Percentiles rank a stretch among this genome's conserved stretches.
phyloP scores from a whole-genome alignment of 64 coral and sea anemone species.

The Montipora sp. region DNA sequence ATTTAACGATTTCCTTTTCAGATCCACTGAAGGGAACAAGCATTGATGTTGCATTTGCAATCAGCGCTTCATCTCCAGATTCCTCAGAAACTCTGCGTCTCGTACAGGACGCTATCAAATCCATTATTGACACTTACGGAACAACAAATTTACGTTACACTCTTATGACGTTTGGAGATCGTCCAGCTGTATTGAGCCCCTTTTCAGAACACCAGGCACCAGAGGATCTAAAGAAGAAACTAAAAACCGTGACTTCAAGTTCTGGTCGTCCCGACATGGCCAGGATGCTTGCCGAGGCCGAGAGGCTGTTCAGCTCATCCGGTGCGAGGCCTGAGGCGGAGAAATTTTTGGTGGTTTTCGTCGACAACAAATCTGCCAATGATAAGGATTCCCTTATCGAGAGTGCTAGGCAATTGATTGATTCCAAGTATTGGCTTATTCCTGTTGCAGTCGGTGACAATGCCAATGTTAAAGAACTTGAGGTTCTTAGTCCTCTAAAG shows the following conservation, averaged over 20 bases:
- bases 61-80: slow-evolving; percentile 47
- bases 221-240: slow-evolving; percentile 10
- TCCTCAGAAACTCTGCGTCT: slow-evolving; percentile 37
- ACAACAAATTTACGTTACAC: slow-evolving; percentile 54
- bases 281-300: slow-evolving; percentile 17
- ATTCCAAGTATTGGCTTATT: slow-evolving; percentile 45
- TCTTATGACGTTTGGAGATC: slow-evolving; percentile 54
- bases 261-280: not conserved
- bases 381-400: slow-evolving; percentile 22
- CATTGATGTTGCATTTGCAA: slow-evolving; percentile 65
- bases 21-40: slow-evolving; percentile 49
- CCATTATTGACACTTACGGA: slow-evolving; percentile 30
- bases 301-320: slow-evolving; percentile 24
- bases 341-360: slow-evolving; percentile 69
- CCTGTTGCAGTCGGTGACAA: slow-evolving; percentile 64
- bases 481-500: slow-evolving; percentile 61
- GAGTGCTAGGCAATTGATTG: slow-evolving; percentile 56
- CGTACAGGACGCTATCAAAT: slow-evolving; percentile 61
- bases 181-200: not conserved
- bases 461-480: slow-evolving; percentile 29
- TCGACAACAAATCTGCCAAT: slow-evolving; percentile 73
- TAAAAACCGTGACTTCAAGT: not conserved
- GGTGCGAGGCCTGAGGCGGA: slow-evolving; percentile 62
- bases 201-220: slow-evolving; percentile 4
- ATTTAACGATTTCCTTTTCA: slow-evolving; percentile 9